Percentiles rank a stretch among this genome's conserved stretches.
Evolutionary conservation across 2,888 invertebrate species (phyloP).

Genomic region (Epinotia bilunana): DNA sequence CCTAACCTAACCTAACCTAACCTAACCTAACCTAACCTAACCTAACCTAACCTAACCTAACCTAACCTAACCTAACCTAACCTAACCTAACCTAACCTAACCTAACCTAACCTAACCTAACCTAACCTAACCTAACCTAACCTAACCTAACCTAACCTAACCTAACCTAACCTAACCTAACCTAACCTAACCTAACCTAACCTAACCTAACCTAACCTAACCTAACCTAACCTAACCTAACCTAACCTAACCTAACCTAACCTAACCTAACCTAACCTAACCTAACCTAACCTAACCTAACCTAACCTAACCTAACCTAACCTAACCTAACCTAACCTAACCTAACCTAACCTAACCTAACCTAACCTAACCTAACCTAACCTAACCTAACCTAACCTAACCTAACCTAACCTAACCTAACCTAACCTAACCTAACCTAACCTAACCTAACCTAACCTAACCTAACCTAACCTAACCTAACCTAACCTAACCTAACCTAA

Average conservation of each 20-base stretch:
- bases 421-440: conserved; percentile 41
- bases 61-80: conserved; percentile 44
- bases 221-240: conserved; percentile 41
- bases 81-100: conserved; percentile 47
- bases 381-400: conserved; percentile 40
- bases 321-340: conserved; percentile 35
- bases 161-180: conserved; percentile 46
- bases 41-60: conserved; percentile 47
- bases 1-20: conserved; percentile 48
- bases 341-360: conserved; percentile 41
- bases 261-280: conserved; percentile 40
- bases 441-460: conserved; percentile 27
- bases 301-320: conserved; percentile 41
- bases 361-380: conserved; percentile 41
- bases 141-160: conserved; percentile 46
- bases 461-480: conserved; percentile 37
- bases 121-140: conserved; percentile 48
- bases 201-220: conserved; percentile 40
- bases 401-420: conserved; percentile 43
- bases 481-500: conserved; percentile 38
- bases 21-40: conserved; percentile 42
- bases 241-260: conserved; percentile 41
- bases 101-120: conserved; percentile 49
- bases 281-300: conserved; percentile 41
- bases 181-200: conserved; percentile 42